Conservation (phyloP, 2,888 invertebrate genomes). For the Drosophila barbarae region DNA sequence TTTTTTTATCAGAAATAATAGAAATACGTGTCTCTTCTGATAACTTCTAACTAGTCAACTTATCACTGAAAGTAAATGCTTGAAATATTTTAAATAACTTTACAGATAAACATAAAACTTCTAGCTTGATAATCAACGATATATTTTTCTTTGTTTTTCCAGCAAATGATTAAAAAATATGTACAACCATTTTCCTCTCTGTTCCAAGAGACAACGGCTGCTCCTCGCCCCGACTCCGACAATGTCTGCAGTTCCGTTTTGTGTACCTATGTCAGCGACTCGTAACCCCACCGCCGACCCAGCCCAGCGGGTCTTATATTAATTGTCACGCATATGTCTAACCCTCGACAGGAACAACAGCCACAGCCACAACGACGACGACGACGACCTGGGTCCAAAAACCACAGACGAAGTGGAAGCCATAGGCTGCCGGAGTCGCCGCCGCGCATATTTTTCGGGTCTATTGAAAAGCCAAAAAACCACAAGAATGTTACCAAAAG, state of each 20-base stretch:
- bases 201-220: constrained; percentile 17
- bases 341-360: constrained; percentile 48
- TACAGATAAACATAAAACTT: too few species aligned
- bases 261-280: constrained; percentile 63
- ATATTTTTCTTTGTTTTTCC: background rate
- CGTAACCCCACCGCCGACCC: constrained; percentile 20
- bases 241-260: constrained; percentile 71
- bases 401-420: constrained; percentile 36
- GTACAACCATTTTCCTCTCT: background rate
- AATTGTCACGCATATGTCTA: constrained; percentile 73
- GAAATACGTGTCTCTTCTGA: background rate
- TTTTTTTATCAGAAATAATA: background rate
- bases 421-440: constrained; percentile 21
- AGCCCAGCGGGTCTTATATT: constrained; percentile 65
- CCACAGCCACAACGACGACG: constrained; percentile 17
- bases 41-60: too few species aligned
- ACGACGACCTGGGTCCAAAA: constrained; percentile 19
- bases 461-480: constrained; percentile 66
- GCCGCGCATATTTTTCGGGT: constrained; percentile 64
- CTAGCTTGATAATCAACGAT: background rate
- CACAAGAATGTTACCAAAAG: constrained; percentile 74
- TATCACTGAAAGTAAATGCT: too few species aligned
- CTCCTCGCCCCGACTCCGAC: constrained; percentile 24
- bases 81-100: background rate
- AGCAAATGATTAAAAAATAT: background rate